phyloP scores from a whole-genome alignment of 2,888 invertebrate genomes.

The Podabrus alpinus region DNA sequence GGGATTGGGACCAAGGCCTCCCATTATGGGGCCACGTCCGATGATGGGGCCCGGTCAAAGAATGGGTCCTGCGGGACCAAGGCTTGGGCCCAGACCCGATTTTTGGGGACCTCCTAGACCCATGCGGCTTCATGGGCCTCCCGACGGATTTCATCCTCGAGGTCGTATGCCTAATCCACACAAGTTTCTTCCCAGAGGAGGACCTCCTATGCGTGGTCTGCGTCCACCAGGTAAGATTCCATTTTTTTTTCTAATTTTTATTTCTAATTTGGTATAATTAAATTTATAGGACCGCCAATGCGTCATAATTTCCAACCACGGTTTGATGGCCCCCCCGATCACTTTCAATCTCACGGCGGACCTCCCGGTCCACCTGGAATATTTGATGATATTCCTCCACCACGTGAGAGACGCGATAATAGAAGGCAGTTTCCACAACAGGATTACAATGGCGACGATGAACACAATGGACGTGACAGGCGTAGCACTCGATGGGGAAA shows the following conservation, averaged over 20 bases:
- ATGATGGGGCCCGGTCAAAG: conserved; percentile 16
- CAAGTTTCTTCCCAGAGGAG: conserved; percentile 44
- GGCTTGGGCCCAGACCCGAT: conserved; percentile 13
- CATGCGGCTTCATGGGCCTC: conserved; percentile 37
- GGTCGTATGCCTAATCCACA: conserved; percentile 26
- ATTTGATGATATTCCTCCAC: conserved; percentile 35
- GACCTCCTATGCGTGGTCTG: conserved; percentile 40
- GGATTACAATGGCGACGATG: conserved; percentile 26
- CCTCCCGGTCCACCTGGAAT: conserved; percentile 37
- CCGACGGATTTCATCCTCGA: conserved; percentile 42
- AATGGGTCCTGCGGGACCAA: conserved; percentile 13
- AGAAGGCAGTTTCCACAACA: conserved; percentile 32
- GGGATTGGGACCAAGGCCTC: conserved; percentile 5
- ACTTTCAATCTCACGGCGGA: conserved; percentile 50
- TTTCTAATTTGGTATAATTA: neutral
- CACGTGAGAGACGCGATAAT: conserved; percentile 34
- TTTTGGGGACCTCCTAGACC: conserved; percentile 28
- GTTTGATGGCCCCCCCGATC: conserved; percentile 50
- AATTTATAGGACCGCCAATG: conserved; percentile 44
- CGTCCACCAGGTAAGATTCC: conserved; percentile 36
- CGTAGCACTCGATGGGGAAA: conserved; percentile 44
- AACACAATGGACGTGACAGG: conserved; percentile 8
- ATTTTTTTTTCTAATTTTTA: neutral
- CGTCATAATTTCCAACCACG: conserved; percentile 55
- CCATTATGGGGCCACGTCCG: conserved; percentile 9